Conservation (phyloP, 1,140 invertebrate genomes). For the Berghia stephanieae region DNA sequence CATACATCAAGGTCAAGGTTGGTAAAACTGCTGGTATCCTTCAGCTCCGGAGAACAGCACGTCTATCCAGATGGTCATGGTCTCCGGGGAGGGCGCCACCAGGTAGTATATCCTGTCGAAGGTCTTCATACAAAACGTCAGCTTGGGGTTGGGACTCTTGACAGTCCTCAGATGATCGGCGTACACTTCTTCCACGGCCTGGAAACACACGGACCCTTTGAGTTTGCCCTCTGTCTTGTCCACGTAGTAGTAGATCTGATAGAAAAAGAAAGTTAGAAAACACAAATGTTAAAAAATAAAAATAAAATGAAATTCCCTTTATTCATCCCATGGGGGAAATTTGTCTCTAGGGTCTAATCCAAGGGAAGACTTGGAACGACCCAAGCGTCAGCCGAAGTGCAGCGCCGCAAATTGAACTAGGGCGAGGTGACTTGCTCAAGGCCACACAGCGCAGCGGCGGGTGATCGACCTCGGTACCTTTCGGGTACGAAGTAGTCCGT, state of each 20-base stretch:
- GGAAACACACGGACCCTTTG: slow-evolving; percentile 91
- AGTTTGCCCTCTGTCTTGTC: slow-evolving; percentile 89
- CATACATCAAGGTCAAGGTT: background rate
- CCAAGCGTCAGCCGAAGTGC: too few species aligned
- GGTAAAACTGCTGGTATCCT: slow-evolving; percentile 74
- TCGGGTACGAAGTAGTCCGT: too few species aligned
- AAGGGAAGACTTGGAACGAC: too few species aligned
- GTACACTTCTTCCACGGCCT: slow-evolving; percentile 97
- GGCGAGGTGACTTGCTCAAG: too few species aligned
- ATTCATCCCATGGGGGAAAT: too few species aligned
- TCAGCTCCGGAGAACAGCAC: slow-evolving; percentile 91
- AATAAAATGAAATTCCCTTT: background rate
- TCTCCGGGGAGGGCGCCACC: slow-evolving; percentile 91
- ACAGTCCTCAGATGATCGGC: slow-evolving; percentile 88
- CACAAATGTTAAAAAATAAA: background rate
- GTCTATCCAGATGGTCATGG: slow-evolving; percentile 97
- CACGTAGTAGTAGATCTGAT: slow-evolving; percentile 88
- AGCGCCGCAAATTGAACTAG: too few species aligned
- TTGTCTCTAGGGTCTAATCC: too few species aligned
- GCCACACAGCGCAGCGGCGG: too few species aligned
- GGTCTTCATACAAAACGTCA: slow-evolving; percentile 97
- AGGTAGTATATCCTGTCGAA: slow-evolving; percentile 87
- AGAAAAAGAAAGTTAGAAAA: background rate
- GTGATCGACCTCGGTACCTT: too few species aligned
- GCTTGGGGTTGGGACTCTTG: slow-evolving; percentile 87